Base-by-base conservation (phyloP, 2,888 invertebrate species). In the Eupithecia tripunctaria region DNA sequence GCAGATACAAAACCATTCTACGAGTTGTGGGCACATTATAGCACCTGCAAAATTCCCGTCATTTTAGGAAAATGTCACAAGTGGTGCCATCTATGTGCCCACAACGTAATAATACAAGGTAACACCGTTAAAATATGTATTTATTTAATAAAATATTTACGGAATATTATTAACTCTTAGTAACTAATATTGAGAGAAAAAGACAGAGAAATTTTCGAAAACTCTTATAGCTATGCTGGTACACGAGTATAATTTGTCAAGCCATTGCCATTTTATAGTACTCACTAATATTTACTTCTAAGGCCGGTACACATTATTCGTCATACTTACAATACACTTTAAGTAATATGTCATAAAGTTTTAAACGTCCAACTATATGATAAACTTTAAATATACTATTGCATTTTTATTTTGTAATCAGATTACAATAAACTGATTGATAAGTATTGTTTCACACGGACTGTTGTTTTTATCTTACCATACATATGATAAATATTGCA, bases 171-270 rank as follows among this genome's bases (percentile, higher is more conserved):
- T 84, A 88, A 87, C 91, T 72, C 75, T 91, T 92, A 91, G 78
- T 84, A 88, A 92, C 91, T 92, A 93, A 91, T 88, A 87, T 89
- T 87, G 89, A 93, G 93, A 94, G 91, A 87, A 89, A 88, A 88
- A 92, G 92, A 93, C 89, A 91, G 91, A 94, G 92, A 92, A 88
- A 89, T 85, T 89, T 91, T 90, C 84, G 89, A 92, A 93, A 93
- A 91, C 80, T 81, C 90, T 92, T 93, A 92, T 84, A 76, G 67
- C 85, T 89, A 91, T 51, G 78, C 85, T 88, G 88, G 88, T 90
- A 91, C 85, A 67, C 68, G 66, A 71, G 71, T 88, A 89, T 85
- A 88, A 80, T 86, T 86, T 87, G 84, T 88, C 87, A 91, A 93
- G 92, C 91, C 88, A 82, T 85, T 73, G 85, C 87, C 87, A n/a